A percentile compares a stretch with the other conserved stretches of the same genome.
Evolutionary conservation across 2,888 invertebrate species (phyloP).

Genomic region (Melanargia galathea): DNA sequence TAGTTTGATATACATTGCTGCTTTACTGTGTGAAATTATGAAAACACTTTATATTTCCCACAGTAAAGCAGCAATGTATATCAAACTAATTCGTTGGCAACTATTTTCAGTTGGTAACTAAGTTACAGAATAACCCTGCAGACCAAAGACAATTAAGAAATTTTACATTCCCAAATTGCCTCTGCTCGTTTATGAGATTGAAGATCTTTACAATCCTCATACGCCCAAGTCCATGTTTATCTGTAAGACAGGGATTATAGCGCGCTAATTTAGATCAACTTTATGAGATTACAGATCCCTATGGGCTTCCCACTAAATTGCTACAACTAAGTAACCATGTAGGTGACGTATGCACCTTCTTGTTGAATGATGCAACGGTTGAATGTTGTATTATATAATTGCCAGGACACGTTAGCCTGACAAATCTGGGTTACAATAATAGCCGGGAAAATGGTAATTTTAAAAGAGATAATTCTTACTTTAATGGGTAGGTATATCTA

Average conservation of each 20-base stretch:
- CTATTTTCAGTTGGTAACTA: too few relatives aligned
- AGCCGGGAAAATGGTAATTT: background rate
- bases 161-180: too few relatives aligned
- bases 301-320: background rate
- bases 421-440: slow-evolving; percentile 9
- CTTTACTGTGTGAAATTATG: too few relatives aligned
- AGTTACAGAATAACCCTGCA: too few relatives aligned
- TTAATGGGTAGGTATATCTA: background rate
- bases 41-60: too few relatives aligned
- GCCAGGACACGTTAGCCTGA: background rate
- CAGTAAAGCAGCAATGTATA: too few relatives aligned
- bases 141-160: too few relatives aligned
- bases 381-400: slow-evolving; percentile 4
- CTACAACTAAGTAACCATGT: background rate
- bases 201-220: too few relatives aligned
- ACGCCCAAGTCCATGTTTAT: too few relatives aligned
- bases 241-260: background rate
- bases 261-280: background rate
- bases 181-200: too few relatives aligned
- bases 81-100: too few relatives aligned
- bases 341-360: background rate
- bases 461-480: slow-evolving; percentile 3
- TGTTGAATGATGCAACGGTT: background rate
- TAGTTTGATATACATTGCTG: too few relatives aligned
- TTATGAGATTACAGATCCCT: background rate